Evolutionary conservation across 2,888 invertebrate species (phyloP), one percentile per base, ranked within the genome.

Genomic region (Eristalinus aeneus): DNA sequence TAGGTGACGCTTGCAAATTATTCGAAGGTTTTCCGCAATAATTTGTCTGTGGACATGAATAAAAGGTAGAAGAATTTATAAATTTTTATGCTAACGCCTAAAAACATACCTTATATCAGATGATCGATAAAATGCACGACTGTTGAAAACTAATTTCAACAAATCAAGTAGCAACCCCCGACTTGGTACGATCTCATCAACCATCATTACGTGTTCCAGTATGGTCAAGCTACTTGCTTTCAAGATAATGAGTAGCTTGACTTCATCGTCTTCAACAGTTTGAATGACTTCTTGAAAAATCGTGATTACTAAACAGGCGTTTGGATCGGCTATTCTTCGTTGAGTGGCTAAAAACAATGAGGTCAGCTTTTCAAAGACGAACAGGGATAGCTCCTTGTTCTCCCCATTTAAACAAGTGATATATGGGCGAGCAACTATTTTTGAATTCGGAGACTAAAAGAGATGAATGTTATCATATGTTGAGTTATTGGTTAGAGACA

Each of bases 171-270:
- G 79, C 60, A 91, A 88, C 0, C 86, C 80, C 1, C 91, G 90
- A 88, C 92, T 92, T 1, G 92, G 90, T 31, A 90, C 90, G 69
- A 91, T 88, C 65, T 92, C 92, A 73, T 92, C 92, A 0, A 92
- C 91, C 89, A 93, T 91, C 92, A 93, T 92, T 0, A 91, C 88
- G 79, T 92, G 92, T 79, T 93, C 93, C n/a, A 93, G 83, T 39
- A 91, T 88, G 1, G 90, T 88, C 11, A 90, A 75, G 20, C 90
- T 89, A 4, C 89, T 89, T 8, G 90, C 91, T 73, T 90, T 90
- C 31, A 93, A 67, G 1, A 93, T 80, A 11, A 90, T 78, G 20
- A 91, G 75, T 20, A 92, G 89, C 88, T 88, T 87, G 0, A 46
- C 27, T 31, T 81, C 88, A 39, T 89, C 81, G 20, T 67, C 67